Percentiles rank a stretch among this genome's conserved stretches.
phyloP scores from a whole-genome alignment of 2,113 vertebrate species.

The Butorides virescens region DNA sequence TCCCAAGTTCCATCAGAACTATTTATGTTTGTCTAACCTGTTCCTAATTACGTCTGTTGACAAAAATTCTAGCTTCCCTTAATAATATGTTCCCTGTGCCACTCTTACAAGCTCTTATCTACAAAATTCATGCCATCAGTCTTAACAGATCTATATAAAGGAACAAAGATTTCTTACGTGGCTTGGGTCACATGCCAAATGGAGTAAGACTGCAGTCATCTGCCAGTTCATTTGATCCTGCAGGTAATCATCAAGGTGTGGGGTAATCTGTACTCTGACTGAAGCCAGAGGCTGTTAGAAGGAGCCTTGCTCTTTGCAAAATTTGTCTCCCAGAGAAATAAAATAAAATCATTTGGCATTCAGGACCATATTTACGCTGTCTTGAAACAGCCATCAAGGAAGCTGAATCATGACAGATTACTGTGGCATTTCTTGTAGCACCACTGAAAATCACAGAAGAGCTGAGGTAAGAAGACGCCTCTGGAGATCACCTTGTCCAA shows the following conservation, averaged over 20 bases:
- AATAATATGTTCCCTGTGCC: background rate
- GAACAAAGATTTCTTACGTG: background rate
- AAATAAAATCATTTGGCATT: background rate
- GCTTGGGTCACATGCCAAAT: background rate
- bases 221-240: background rate
- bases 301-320: background rate
- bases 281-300: background rate
- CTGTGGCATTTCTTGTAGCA: background rate
- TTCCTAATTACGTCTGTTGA: background rate
- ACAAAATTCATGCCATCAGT: background rate
- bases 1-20: background rate
- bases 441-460: background rate
- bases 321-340: background rate
- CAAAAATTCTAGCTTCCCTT: background rate
- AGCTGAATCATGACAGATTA: background rate
- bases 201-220: background rate
- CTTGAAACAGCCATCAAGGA: slow-evolving; percentile 30
- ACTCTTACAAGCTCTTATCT: background rate
- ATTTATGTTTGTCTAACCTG: background rate
- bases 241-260: background rate
- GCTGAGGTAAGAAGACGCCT: background rate
- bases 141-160: background rate
- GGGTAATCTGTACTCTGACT: background rate
- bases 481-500: background rate
- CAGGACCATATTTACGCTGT: background rate